Evolutionary conservation across 2,113 vertebrate species (phyloP).

Genomic region (Geococcyx californianus): DNA sequence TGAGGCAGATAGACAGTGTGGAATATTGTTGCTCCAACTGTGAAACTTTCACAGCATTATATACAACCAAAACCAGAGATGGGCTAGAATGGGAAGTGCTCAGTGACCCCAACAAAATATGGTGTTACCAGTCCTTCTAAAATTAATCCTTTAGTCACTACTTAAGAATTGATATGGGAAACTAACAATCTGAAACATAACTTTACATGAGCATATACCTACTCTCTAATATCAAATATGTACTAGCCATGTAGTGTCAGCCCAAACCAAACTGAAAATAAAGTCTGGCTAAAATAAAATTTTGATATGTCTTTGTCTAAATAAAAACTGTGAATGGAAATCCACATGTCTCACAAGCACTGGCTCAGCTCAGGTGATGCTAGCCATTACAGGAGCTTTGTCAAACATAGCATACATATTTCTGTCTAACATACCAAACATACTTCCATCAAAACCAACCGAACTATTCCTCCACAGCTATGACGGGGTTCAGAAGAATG

Average conservation of each 20-base stretch:
- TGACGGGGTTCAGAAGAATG: neutral
- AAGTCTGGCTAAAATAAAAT: neutral
- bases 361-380: neutral
- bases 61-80: neutral
- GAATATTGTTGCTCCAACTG: neutral
- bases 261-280: neutral
- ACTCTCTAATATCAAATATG: neutral
- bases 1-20: neutral
- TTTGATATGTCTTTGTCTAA: neutral
- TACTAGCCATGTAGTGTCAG: neutral
- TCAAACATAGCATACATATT: neutral
- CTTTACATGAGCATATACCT: neutral
- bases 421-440: neutral
- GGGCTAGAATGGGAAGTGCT: neutral
- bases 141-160: neutral
- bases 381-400: neutral
- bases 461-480: neutral
- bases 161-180: neutral
- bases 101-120: neutral
- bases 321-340: neutral
- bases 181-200: neutral
- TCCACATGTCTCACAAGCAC: neutral
- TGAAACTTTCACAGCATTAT: neutral
- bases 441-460: neutral
- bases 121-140: neutral